Evolutionary conservation across 2,797 vertebrate genomes (phyloP).

Genomic region (Orientallactaga sibirica): DNA sequence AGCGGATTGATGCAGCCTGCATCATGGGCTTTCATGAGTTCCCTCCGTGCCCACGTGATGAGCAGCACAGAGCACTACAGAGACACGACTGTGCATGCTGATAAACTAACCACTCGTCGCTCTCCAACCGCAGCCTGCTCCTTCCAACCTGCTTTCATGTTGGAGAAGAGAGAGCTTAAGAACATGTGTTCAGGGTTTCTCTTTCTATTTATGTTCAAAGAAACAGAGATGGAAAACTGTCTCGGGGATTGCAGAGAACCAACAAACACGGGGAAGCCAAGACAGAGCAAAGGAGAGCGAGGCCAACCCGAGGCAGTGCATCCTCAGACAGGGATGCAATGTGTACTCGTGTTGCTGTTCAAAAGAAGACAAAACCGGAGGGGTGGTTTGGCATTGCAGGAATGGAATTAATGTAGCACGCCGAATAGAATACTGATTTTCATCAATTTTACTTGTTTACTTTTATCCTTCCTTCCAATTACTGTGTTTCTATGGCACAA

Average conservation of each 20-base stretch:
- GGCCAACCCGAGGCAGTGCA: constrained; percentile 8
- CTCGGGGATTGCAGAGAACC: constrained; percentile 25
- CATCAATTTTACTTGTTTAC: neutral
- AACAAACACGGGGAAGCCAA: constrained; percentile 24
- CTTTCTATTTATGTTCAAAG: constrained; percentile 48
- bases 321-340: neutral
- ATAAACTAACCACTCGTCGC: neutral
- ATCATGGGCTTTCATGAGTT: neutral
- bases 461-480: neutral
- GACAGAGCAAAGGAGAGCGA: neutral
- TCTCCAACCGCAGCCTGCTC: neutral
- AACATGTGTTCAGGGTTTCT: constrained; percentile 57
- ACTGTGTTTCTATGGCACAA: neutral
- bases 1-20: neutral
- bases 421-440: neutral
- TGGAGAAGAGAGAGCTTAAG: constrained; percentile 14
- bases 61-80: neutral
- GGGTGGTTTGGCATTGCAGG: neutral
- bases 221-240: neutral
- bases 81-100: neutral
- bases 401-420: neutral
- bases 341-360: constrained; percentile 30
- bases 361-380: neutral
- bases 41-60: neutral
- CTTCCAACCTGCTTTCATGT: constrained; percentile 26